A percentile compares a stretch with the other conserved stretches of the same genome.
These are phyloP conservation scores for Harpagus bidentatus DNA, from an alignment of 2,113 vertebrate species.

Conservation along the genomic window DNA sequence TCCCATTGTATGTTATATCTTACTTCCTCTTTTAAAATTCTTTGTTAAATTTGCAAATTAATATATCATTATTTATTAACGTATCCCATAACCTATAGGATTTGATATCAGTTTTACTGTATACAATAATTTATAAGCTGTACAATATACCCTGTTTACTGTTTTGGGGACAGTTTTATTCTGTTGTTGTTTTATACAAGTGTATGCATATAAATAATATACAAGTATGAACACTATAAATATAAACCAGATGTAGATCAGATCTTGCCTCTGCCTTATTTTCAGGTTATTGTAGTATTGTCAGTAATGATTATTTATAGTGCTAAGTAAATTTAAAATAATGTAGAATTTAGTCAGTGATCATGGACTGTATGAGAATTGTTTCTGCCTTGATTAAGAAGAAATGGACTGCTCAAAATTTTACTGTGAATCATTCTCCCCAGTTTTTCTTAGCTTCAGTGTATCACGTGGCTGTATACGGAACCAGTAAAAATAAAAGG, in stretches of 20 bases:
- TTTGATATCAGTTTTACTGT: background rate
- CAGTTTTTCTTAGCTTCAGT: background rate
- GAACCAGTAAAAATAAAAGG: constrained; percentile 29
- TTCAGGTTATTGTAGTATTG: background rate
- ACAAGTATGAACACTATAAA: background rate
- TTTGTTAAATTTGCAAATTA: background rate
- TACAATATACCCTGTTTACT: constrained; percentile 5
- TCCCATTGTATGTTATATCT: background rate
- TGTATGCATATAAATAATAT: background rate
- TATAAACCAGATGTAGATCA: background rate
- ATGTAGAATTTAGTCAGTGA: background rate
- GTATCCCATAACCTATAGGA: background rate
- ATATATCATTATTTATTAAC: background rate
- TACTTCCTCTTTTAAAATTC: background rate
- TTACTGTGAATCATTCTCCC: constrained; percentile 12
- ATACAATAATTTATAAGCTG: background rate
- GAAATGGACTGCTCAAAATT: background rate
- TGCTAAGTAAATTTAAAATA: background rate
- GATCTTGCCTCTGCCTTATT: background rate
- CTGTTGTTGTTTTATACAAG: constrained; percentile 23
- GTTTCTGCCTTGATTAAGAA: constrained; percentile 12
- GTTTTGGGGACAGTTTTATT: constrained; percentile 5
- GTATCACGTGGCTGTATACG: background rate
- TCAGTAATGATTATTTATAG: background rate
- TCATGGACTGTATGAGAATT: background rate